phyloP scores from a whole-genome alignment of 2,888 invertebrate species.

The Caradrina clavipalpis region DNA sequence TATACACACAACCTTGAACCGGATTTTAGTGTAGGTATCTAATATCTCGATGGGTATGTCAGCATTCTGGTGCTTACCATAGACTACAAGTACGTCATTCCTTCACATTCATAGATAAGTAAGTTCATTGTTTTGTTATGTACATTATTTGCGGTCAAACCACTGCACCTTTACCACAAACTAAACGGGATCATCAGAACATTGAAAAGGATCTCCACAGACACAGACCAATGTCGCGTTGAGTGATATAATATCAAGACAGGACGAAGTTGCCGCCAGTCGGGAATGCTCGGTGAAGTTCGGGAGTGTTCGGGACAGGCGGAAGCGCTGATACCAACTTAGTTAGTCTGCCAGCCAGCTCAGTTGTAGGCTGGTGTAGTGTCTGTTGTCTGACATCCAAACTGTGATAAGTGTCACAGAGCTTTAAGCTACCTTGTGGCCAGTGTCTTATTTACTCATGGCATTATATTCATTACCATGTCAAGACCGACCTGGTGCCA shows the following conservation, averaged over 20 bases:
- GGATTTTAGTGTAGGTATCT: too few species aligned
- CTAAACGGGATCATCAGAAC: not conserved
- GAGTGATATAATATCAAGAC: constrained; percentile 3
- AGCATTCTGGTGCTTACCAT: not conserved
- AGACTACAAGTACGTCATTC: too few species aligned
- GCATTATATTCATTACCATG: too few species aligned
- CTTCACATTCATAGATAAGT: too few species aligned
- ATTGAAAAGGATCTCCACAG: not conserved
- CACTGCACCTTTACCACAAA: not conserved
- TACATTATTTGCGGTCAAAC: constrained; percentile 11
- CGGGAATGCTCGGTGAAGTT: constrained; percentile 6
- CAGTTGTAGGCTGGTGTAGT: constrained; percentile 3
- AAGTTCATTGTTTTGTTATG: constrained; percentile 15
- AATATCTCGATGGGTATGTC: not conserved
- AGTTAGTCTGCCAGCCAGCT: constrained; percentile 3
- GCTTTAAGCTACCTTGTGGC: too few species aligned
- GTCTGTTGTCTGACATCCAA: not conserved
- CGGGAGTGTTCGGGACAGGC: constrained; percentile 14
- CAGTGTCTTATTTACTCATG: too few species aligned
- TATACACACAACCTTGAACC: too few species aligned
- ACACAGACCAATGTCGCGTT: not conserved
- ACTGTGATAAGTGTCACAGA: too few species aligned
- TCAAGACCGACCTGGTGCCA: too few species aligned
- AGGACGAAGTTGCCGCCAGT: constrained; percentile 12
- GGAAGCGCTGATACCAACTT: constrained; percentile 50